These are phyloP conservation scores for Picathartes gymnocephalus DNA, from an alignment of 2,113 vertebrate genomes.

Conservation along the genomic window DNA sequence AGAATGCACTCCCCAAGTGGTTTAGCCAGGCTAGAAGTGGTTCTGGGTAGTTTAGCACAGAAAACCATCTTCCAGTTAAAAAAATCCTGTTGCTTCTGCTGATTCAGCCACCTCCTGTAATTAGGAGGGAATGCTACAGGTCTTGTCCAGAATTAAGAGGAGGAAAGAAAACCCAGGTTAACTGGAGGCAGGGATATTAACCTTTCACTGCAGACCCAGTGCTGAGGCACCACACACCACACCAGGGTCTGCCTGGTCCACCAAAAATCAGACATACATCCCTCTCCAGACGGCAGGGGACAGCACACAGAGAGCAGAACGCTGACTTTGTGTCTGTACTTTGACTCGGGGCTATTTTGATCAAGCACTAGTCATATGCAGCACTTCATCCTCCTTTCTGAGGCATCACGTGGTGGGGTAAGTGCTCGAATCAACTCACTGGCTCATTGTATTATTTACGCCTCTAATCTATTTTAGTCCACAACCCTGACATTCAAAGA, in stretches of 20 bases:
- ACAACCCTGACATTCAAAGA: slow-evolving; percentile 8
- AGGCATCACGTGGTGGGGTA: neutral
- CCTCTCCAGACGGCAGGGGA: accelerated
- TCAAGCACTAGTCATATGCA: slow-evolving; percentile 15
- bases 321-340: neutral
- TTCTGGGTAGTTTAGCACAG: neutral
- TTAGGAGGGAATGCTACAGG: neutral
- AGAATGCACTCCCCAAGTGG: neutral
- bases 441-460: neutral
- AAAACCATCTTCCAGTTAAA: neutral
- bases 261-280: neutral
- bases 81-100: neutral
- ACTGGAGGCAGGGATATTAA: neutral
- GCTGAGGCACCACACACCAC: accelerated
- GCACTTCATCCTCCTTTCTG: neutral
- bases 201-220: neutral
- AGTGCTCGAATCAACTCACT: neutral
- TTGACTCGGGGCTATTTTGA: slow-evolving; percentile 13
- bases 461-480: slow-evolving; percentile 34
- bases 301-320: neutral
- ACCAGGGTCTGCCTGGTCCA: neutral
- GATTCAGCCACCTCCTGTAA: neutral
- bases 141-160: neutral
- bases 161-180: neutral
- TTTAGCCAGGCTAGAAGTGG: neutral